Evolutionary conservation across 2,797 vertebrate species (phyloP), one percentile per base, ranked within the genome.

Genomic region (Natrix natrix): DNA sequence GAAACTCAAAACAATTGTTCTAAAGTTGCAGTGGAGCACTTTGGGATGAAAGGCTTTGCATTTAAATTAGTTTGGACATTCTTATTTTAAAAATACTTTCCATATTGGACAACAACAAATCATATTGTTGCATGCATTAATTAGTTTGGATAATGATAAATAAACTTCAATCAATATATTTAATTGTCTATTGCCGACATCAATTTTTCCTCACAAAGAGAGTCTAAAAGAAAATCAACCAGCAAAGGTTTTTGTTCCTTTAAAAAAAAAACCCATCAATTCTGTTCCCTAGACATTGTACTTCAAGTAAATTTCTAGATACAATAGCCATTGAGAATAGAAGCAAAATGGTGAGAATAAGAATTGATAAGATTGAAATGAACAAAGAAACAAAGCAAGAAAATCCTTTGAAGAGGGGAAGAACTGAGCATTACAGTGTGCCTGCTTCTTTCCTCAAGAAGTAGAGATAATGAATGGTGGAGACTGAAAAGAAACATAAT

Each of bases 371-470:
- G 93, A 97, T 90, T 97, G 97, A 97, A 98, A 97, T 96, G 96
- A 97, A 97, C 97, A 96, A 97, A 97, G 96, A 97, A 97, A 54
- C n/a, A 83, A 24, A 97, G 97, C 74, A 83, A 22, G 74, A 83
- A 96, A 97, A 97, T 96, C 91, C 63, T 96, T 97, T 97, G 93
- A 96, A 97, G 91, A 94, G 94, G 96, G 94, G 92, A 93, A 95
- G 87, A 94, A 92, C 95, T 94, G 90, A 96, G 95, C 95, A 94
- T 93, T 97, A 97, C 93, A 95, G 96, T 95, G 95, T 96, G 97
- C 96, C 97, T 96, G 93, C 94, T 95, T 97, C 97, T 98, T 97
- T 98, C 97, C 97, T 97, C 95, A 96, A 95, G 97, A 97, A 98
- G 91, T 20, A 89, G 91, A 93, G 95, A 57, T 95, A 97, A 97